Conservation (phyloP, 2,797 vertebrate genomes). For the Melopsittacus undulatus region DNA sequence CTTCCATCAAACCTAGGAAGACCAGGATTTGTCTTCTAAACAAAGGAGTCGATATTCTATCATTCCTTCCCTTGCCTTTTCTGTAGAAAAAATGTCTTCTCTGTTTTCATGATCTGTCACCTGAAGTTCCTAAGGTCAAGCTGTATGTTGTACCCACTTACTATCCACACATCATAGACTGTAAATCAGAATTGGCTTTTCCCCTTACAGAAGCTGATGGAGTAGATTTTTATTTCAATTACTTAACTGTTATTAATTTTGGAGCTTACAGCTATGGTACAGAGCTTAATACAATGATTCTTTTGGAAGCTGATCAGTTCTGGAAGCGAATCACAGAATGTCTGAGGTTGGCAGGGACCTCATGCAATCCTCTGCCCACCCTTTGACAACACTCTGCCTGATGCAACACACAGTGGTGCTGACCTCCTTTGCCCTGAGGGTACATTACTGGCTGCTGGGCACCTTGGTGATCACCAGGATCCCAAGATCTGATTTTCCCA, state of each 20-base stretch:
- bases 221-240: neutral
- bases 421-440: rapidly evolving
- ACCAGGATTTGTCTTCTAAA: neutral
- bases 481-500: neutral
- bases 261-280: neutral
- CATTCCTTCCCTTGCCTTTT: neutral
- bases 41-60: neutral
- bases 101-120: neutral
- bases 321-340: neutral
- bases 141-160: neutral
- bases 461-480: neutral
- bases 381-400: no score
- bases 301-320: neutral
- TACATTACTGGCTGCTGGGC: neutral
- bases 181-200: neutral
- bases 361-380: rapidly evolving
- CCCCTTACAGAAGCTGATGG: neutral
- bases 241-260: neutral
- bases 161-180: neutral
- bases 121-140: neutral
- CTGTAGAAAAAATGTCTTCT: neutral
- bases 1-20: neutral
- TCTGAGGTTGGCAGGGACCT: neutral
- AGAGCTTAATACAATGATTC: neutral
- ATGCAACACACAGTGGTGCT: neutral